Conservation (phyloP, 2,113 vertebrate species). For the Pterocles burchelli region DNA sequence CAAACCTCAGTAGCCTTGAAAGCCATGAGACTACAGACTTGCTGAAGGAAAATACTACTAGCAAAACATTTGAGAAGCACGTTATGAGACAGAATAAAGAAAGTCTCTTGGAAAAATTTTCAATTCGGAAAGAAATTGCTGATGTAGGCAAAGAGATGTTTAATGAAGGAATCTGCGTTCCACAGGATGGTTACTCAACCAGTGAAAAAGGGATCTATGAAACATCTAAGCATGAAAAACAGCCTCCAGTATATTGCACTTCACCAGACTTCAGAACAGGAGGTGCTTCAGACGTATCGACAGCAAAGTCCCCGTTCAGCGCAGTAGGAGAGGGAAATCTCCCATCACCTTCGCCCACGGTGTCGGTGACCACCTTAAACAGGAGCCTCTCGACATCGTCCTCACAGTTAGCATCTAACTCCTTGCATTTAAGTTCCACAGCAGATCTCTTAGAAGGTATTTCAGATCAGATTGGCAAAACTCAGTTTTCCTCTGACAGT, state of each 20-base stretch:
- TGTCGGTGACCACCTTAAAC: constrained; percentile 73
- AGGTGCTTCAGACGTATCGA: constrained; percentile 76
- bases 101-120: constrained; percentile 74
- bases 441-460: constrained; percentile 74
- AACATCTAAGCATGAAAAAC: constrained; percentile 77
- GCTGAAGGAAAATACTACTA: constrained; percentile 66
- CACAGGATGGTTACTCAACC: constrained; percentile 67
- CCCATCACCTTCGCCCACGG: constrained; percentile 77
- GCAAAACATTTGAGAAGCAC: constrained; percentile 77
- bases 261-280: constrained; percentile 81
- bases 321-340: constrained; percentile 80
- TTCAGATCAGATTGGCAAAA: constrained; percentile 72
- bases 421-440: constrained; percentile 69
- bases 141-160: constrained; percentile 74
- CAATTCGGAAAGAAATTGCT: constrained; percentile 72
- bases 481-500: constrained; percentile 69
- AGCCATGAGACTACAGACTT: constrained; percentile 66
- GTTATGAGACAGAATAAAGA: constrained; percentile 74
- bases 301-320: constrained; percentile 78
- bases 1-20: constrained; percentile 62
- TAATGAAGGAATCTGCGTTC: constrained; percentile 63
- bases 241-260: constrained; percentile 80
- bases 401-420: constrained; percentile 68
- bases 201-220: constrained; percentile 73
- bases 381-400: constrained; percentile 70